Evolutionary conservation across 2,888 invertebrate genomes (phyloP).

Genomic region (Cotesia congregata): DNA sequence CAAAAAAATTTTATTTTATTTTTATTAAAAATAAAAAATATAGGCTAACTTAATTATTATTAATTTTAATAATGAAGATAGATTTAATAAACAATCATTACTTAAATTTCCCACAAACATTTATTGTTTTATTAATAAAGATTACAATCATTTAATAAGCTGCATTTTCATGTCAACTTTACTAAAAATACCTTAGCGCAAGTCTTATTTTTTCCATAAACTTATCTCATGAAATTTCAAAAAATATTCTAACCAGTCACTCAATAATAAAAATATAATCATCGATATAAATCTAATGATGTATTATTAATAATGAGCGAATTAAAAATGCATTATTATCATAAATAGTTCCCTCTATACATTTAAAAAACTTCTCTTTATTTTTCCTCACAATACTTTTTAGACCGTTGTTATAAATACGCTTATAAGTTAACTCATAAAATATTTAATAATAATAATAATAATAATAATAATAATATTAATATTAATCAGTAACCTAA

Average conservation of each 20-base stretch:
- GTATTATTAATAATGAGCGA: neutral
- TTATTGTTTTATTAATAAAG: neutral
- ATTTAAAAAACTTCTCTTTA: neutral
- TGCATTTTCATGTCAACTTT: neutral
- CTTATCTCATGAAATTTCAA: neutral
- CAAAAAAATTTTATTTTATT: neutral
- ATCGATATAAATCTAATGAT: slow-evolving; percentile 17
- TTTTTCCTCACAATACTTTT: neutral
- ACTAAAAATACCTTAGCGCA: neutral
- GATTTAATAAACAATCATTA: neutral
- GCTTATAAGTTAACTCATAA: neutral
- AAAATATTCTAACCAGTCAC: neutral
- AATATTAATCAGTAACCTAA: neutral
- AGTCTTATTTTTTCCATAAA: neutral
- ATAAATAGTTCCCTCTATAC: neutral
- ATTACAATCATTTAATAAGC: neutral
- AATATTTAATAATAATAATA: neutral
- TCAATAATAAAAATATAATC: neutral
- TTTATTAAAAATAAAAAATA: no score
- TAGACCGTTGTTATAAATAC: neutral
- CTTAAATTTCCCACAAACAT: neutral
- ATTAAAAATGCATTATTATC: neutral
- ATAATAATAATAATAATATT: neutral
- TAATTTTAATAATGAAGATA: neutral
- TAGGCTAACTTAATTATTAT: no score